Evolutionary conservation across 2,113 vertebrate species (phyloP).

Genomic region (Hiodon alosoides): DNA sequence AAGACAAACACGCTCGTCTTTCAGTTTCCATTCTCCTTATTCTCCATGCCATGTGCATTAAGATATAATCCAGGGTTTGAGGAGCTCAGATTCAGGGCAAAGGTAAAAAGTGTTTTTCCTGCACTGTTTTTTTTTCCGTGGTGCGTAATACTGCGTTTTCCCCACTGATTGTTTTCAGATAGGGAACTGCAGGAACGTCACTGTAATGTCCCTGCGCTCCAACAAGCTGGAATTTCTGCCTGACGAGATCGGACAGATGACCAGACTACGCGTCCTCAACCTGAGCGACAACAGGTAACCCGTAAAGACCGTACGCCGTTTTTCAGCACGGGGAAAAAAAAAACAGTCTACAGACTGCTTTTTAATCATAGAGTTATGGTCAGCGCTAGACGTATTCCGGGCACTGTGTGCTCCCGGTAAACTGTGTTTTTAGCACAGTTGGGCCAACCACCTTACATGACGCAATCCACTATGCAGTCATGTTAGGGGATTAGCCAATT

Average conservation of each 20-base stretch:
- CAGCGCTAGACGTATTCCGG: too few species aligned
- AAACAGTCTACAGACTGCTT: not conserved
- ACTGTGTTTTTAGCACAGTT: too few species aligned
- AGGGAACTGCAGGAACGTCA: conserved; percentile 94
- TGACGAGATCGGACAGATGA: conserved; percentile 98
- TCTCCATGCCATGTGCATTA: not conserved
- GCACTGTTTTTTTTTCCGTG: not conserved
- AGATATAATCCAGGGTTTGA: too few species aligned
- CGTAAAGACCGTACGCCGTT: not conserved
- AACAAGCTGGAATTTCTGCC: conserved; percentile 97
- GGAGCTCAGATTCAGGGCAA: too few species aligned
- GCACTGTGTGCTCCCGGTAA: too few species aligned
- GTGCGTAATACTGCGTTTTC: conserved; percentile 19
- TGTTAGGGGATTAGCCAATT: too few species aligned
- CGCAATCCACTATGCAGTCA: too few species aligned
- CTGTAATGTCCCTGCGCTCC: conserved; percentile 94
- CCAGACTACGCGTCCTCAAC: conserved; percentile 91
- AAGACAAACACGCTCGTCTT: too few species aligned
- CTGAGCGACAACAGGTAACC: conserved; percentile 94
- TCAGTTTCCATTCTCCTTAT: too few species aligned
- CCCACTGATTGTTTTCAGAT: conserved; percentile 64
- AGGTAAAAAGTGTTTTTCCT: too few species aligned
- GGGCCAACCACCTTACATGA: too few species aligned
- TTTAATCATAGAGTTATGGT: too few species aligned
- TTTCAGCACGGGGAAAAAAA: not conserved